Percentiles rank a stretch among this genome's conserved stretches.
Conservation (phyloP, 1,140 invertebrate species). For the Caenorhabditis inopinata region DNA sequence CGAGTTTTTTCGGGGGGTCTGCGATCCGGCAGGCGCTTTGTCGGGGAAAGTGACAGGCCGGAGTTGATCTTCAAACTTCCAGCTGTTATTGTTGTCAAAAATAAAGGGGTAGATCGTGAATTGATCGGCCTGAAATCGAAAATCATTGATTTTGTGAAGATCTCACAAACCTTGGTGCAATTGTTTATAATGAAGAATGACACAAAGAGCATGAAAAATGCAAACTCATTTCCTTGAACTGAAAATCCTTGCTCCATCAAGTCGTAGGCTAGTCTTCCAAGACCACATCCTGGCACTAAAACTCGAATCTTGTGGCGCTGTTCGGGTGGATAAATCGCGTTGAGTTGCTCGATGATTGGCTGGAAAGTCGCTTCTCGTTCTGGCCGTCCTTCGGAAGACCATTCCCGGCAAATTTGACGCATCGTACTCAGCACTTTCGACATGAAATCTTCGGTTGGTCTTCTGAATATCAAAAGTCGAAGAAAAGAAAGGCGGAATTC, state of each 20-base stretch:
- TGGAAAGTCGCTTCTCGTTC: slow-evolving; percentile 8
- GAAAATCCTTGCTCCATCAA: slow-evolving; percentile 30
- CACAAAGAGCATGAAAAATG: slow-evolving; percentile 33
- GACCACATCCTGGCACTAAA: slow-evolving; percentile 31
- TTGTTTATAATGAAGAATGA: slow-evolving; percentile 28
- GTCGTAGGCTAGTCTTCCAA: slow-evolving; percentile 29
- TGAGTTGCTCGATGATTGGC: slow-evolving; percentile 23
- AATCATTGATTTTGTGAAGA: neutral
- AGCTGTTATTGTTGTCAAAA: slow-evolving; percentile 42
- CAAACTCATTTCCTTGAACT: slow-evolving; percentile 39
- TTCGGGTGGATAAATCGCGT: neutral
- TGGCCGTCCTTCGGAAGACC: slow-evolving; percentile 12
- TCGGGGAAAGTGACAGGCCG: slow-evolving; percentile 27
- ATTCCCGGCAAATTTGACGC: slow-evolving; percentile 36
- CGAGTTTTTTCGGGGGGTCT: neutral
- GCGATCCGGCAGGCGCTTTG: neutral
- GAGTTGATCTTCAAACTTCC: slow-evolving; percentile 27
- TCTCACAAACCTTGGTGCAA: slow-evolving; percentile 5
- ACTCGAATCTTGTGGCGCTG: neutral
- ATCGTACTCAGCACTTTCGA: slow-evolving; percentile 41
- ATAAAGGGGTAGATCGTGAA: slow-evolving; percentile 36
- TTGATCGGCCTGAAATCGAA: slow-evolving; percentile 36
- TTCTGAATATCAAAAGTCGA: neutral
- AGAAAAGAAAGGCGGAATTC: neutral
- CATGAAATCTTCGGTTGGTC: slow-evolving; percentile 6